A percentile compares a stretch with the other conserved stretches of the same genome.
Conservation (phyloP, 2,113 vertebrate genomes). For the Otocyon megalotis region DNA sequence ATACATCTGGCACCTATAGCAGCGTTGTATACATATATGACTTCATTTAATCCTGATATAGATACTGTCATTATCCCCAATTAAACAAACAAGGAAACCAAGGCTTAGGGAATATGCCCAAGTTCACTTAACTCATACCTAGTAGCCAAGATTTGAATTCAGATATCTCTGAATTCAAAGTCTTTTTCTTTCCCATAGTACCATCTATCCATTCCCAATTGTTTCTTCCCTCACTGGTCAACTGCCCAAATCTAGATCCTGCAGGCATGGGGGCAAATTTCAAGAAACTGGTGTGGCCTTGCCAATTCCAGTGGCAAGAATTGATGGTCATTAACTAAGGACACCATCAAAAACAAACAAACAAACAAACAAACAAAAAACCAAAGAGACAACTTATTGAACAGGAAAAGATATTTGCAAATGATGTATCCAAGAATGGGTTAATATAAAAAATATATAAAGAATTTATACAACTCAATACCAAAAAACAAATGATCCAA, state of each 20-base stretch:
- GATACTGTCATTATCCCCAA: neutral
- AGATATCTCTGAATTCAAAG: neutral
- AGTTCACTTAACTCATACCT: neutral
- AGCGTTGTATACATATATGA: neutral
- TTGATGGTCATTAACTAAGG: neutral
- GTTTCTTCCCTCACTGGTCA: neutral
- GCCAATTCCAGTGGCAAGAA: neutral
- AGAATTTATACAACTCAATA: neutral
- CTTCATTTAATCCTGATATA: neutral
- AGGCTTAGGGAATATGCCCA: neutral
- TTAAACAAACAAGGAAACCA: neutral
- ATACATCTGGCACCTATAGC: rapidly evolving
- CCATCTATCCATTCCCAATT: neutral
- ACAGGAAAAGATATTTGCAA: neutral
- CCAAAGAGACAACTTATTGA: neutral
- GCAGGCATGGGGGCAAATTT: neutral
- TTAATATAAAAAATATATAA: neutral
- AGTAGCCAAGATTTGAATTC: neutral
- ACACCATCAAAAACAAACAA: neutral
- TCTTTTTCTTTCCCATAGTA: neutral
- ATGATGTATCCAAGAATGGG: neutral
- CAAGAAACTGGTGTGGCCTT: neutral
- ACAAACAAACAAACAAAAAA: neutral
- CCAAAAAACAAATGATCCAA: neutral
- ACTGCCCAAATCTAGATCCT: neutral